A percentile compares a stretch with the other conserved stretches of the same genome.
phyloP scores from a whole-genome alignment of 2,797 vertebrate species.

The Philypnodon macrostomus region DNA sequence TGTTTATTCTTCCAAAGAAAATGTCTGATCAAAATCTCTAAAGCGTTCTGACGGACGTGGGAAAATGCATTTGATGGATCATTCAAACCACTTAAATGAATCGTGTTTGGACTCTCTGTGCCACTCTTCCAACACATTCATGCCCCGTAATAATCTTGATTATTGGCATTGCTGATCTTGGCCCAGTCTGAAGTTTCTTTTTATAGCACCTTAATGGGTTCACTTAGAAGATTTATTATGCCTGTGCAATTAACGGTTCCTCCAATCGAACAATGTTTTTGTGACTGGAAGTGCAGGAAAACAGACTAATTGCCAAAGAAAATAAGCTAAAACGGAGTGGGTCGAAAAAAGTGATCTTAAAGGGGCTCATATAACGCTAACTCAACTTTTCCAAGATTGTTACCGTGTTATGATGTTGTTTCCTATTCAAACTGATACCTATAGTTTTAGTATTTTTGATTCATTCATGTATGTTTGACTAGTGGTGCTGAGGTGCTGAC shows the following conservation, averaged over 20 bases:
- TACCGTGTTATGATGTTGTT: too few species aligned
- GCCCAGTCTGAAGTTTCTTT: slow-evolving; percentile 27
- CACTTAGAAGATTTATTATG: slow-evolving; percentile 43
- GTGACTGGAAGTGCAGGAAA: slow-evolving; percentile 39
- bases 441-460: too few species aligned
- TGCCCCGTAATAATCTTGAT: slow-evolving; percentile 15
- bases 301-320: slow-evolving; percentile 28
- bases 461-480: too few species aligned
- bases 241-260: slow-evolving; percentile 40
- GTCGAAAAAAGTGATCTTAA: slow-evolving; percentile 11
- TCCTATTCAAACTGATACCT: too few species aligned
- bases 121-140: background rate
- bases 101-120: slow-evolving; percentile 4
- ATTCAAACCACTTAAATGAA: slow-evolving; percentile 20
- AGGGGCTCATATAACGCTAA: too few species aligned
- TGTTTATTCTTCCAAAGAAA: background rate
- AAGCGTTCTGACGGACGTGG: background rate
- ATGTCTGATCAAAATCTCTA: background rate
- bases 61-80: slow-evolving; percentile 12
- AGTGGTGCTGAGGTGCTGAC: too few species aligned
- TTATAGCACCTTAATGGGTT: slow-evolving; percentile 37
- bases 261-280: slow-evolving; percentile 42
- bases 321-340: slow-evolving; percentile 30
- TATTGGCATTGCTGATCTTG: slow-evolving; percentile 4
- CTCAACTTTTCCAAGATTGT: too few species aligned